These are phyloP conservation scores for Drosophila yakuba DNA, from an alignment of 1,140 invertebrate species.

Conservation along the genomic window DNA sequence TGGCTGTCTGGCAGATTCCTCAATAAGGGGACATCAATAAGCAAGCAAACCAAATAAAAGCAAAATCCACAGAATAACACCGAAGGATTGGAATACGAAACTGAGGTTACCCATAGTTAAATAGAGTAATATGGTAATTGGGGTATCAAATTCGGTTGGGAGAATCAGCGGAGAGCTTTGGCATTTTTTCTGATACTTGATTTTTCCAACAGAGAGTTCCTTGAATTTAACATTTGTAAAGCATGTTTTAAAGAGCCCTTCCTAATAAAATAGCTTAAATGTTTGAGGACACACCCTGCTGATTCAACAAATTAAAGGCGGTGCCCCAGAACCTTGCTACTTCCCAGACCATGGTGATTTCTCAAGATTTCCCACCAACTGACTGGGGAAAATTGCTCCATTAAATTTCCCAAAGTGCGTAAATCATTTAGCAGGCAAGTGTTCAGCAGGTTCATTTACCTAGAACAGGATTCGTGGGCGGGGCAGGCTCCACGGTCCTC, in stretches of 20 bases:
- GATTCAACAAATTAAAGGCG: constrained; percentile 24
- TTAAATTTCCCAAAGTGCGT: constrained; percentile 55
- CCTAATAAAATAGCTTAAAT: background rate
- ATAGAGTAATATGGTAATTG: constrained; percentile 14
- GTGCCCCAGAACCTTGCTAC: background rate
- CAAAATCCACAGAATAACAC: background rate
- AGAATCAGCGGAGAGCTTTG: background rate
- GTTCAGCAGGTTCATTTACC: constrained; percentile 78
- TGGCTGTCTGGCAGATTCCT: constrained; percentile 21
- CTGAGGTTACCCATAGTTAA: constrained; percentile 1
- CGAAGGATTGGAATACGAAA: constrained; percentile 22
- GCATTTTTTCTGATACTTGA: background rate
- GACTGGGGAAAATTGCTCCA: constrained; percentile 43
- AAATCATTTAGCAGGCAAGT: constrained; percentile 67
- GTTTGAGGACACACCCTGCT: background rate
- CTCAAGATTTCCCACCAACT: constrained; percentile 26
- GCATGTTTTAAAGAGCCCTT: no score
- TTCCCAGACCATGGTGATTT: constrained; percentile 2
- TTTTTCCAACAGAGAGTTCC: no score
- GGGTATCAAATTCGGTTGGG: background rate
- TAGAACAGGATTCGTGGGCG: constrained; percentile 30
- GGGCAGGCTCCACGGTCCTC: background rate
- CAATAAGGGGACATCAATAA: constrained; percentile 30
- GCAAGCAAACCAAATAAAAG: constrained; percentile 4
- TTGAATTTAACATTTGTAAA: no score